These are phyloP conservation scores for Anthrax anthrax DNA, from an alignment of 2,888 invertebrate species.

Conservation along the genomic window DNA sequence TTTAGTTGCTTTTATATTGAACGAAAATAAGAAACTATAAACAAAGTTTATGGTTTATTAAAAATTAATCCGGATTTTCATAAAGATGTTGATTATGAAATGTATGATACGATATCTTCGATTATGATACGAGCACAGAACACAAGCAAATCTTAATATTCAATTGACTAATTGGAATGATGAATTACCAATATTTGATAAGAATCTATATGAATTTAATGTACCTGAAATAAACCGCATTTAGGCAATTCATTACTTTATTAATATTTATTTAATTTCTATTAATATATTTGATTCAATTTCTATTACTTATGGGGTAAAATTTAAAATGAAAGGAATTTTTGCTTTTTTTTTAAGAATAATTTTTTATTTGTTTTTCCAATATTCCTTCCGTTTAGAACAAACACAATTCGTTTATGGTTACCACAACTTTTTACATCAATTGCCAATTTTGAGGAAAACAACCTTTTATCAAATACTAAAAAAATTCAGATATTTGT, in stretches of 20 bases:
- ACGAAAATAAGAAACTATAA: slow-evolving; percentile 5
- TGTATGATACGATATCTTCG: slow-evolving; percentile 43
- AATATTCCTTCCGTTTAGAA: too few species aligned
- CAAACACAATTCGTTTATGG: slow-evolving; percentile 75
- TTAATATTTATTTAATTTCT: too few species aligned
- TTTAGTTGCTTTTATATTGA: slow-evolving; percentile 24
- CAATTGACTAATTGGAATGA: slow-evolving; percentile 54
- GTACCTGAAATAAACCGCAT: slow-evolving; percentile 47
- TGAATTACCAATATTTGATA: slow-evolving; percentile 47
- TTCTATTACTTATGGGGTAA: slow-evolving; percentile 51
- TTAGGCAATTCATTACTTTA: slow-evolving; percentile 42
- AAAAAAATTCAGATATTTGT: slow-evolving; percentile 22
- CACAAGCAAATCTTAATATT: slow-evolving; percentile 36
- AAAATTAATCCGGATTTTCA: slow-evolving; percentile 15
- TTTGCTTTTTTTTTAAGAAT: too few species aligned
- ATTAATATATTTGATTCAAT: slow-evolving; percentile 51
- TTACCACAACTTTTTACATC: slow-evolving; percentile 72
- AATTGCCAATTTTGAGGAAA: slow-evolving; percentile 38
- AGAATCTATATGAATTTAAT: slow-evolving; percentile 26
- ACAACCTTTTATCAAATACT: slow-evolving; percentile 16
- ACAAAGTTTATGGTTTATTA: slow-evolving; percentile 16
- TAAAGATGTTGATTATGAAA: slow-evolving; percentile 41
- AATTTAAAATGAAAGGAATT: not conserved
- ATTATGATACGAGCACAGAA: slow-evolving; percentile 26
- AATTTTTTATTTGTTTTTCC: too few species aligned